phyloP scores from a whole-genome alignment of 2,113 vertebrate species.

The Protomyctophum bolini region DNA sequence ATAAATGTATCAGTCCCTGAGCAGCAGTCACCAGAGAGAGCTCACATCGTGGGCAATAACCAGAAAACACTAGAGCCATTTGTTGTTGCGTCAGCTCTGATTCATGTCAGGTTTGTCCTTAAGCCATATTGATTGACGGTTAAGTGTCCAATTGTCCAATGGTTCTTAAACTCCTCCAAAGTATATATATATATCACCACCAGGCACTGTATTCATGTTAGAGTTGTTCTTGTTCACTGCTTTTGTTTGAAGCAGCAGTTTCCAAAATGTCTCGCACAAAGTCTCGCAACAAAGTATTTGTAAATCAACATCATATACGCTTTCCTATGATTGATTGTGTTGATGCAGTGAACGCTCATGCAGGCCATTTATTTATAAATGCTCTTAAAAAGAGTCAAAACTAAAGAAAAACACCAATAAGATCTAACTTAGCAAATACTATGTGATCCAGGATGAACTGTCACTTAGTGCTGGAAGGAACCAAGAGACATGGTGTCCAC shows the following conservation, averaged over 20 bases:
- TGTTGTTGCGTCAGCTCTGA: background rate
- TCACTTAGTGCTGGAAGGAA: conserved; percentile 31
- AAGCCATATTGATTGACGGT: conserved; percentile 9
- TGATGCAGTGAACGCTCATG: too few relatives aligned
- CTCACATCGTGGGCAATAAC: background rate
- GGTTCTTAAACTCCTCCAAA: background rate
- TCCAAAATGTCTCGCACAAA: too few relatives aligned
- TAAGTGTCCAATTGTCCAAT: background rate
- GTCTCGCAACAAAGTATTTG: too few relatives aligned
- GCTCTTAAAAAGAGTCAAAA: background rate
- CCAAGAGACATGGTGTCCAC: conserved; percentile 49
- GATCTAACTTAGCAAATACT: conserved; percentile 1
- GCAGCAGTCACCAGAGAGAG: background rate
- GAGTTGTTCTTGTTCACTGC: too few relatives aligned
- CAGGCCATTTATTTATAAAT: too few relatives aligned
- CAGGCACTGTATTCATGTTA: too few relatives aligned
- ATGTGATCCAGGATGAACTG: background rate
- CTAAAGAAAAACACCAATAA: background rate
- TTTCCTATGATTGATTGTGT: too few relatives aligned
- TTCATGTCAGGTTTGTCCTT: background rate
- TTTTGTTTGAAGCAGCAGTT: too few relatives aligned
- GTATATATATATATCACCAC: too few relatives aligned
- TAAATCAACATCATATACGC: too few relatives aligned
- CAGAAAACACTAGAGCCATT: background rate
- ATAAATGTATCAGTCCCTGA: background rate